Conservation (phyloP, 1,140 invertebrate genomes). For the Pemphigus obesinymphae region DNA sequence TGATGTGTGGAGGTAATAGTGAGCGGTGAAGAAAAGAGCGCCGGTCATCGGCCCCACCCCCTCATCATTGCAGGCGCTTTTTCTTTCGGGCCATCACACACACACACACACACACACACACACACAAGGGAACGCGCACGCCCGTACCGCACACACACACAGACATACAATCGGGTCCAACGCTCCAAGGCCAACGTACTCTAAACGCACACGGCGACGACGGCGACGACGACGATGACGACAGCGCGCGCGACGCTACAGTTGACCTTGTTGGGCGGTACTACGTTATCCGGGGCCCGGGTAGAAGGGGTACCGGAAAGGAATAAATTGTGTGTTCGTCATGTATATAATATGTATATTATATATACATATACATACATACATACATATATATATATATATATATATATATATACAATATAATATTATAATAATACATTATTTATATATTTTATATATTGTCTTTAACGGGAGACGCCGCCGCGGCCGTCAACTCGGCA, state of each 20-base stretch:
- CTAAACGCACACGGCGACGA: not conserved
- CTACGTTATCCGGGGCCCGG: not conserved
- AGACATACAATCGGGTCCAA: not conserved
- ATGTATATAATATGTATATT: too few species aligned
- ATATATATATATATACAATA: not conserved
- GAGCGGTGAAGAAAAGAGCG: conserved; percentile 7
- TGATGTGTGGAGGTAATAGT: not conserved
- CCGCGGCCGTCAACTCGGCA: too few species aligned
- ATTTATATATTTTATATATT: not conserved
- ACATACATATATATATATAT: too few species aligned
- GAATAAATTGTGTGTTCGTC: not conserved
- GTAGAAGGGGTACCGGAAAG: conserved; percentile 35
- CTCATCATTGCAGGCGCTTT: conserved; percentile 34
- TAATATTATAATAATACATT: not conserved
- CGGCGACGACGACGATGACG: not conserved
- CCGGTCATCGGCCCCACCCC: conserved; percentile 40
- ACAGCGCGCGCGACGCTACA: conserved; percentile 5
- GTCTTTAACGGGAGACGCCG: too few species aligned
- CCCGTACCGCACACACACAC: not conserved
- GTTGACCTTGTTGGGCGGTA: conserved; percentile 24
- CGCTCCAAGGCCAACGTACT: conserved; percentile 38
- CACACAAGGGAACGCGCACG: not conserved
- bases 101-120: not conserved
- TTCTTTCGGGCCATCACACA: conserved; percentile 19
- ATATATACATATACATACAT: not conserved